Evolutionary conservation across 2,113 vertebrate genomes (phyloP).

Genomic region (Setophaga coronata): DNA sequence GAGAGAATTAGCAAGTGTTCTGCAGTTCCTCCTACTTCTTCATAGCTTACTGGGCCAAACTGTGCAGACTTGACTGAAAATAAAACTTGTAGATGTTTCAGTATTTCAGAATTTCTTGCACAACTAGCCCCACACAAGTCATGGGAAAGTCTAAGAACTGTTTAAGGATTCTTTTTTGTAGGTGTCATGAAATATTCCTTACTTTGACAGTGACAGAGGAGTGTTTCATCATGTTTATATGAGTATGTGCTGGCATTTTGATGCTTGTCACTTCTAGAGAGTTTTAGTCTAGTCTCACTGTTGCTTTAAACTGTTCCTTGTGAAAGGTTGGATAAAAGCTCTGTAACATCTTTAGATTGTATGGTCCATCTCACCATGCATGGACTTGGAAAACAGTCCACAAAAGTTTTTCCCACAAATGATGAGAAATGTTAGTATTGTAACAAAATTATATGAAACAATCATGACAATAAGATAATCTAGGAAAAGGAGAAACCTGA

Average conservation of each 20-base stretch:
- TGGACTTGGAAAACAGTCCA: neutral
- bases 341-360: neutral
- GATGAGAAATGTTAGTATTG: neutral
- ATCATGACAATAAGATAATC: neutral
- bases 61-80: constrained; percentile 36
- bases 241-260: constrained; percentile 29
- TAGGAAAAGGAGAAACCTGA: neutral
- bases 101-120: constrained; percentile 5
- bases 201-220: constrained; percentile 31
- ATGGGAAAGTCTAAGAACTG: constrained; percentile 22
- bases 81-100: constrained; percentile 8
- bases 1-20: constrained; percentile 37
- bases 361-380: neutral
- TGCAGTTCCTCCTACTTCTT: constrained; percentile 48
- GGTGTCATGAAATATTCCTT: constrained; percentile 42
- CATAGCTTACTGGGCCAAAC: constrained; percentile 7
- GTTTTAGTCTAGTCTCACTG: neutral
- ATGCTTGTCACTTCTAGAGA: neutral
- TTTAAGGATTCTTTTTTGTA: constrained; percentile 40
- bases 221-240: constrained; percentile 11
- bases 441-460: neutral
- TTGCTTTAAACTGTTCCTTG: neutral
- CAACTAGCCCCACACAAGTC: neutral
- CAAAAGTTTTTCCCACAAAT: neutral
- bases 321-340: neutral